These are phyloP conservation scores for Ceratitis capitata DNA, from an alignment of 1,140 invertebrate genomes.

Conservation along the genomic window DNA sequence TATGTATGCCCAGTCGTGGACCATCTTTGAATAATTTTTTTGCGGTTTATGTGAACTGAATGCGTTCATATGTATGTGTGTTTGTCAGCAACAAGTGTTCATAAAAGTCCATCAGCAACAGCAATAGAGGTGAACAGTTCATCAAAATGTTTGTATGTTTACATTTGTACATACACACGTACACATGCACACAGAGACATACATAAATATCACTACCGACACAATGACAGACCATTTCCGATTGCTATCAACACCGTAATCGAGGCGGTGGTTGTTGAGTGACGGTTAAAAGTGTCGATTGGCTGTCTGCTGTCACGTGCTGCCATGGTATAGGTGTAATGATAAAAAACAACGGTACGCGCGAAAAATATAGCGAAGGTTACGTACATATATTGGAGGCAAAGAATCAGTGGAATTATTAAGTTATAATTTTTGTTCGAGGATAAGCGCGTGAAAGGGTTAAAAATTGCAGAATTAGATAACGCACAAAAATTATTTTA, in stretches of 20 bases:
- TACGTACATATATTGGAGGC: neutral
- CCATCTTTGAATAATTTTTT: slow-evolving; percentile 17
- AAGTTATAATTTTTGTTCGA: neutral
- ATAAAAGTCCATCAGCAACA: neutral
- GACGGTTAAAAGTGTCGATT: slow-evolving; percentile 6
- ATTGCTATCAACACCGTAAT: slow-evolving; percentile 24
- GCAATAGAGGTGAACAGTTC: neutral
- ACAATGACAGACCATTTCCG: slow-evolving; percentile 26
- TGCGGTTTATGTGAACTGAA: neutral
- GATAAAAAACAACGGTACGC: neutral
- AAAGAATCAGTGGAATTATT: neutral
- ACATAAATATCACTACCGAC: neutral
- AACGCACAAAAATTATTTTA: no score
- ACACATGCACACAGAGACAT: neutral
- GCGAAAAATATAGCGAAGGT: neutral
- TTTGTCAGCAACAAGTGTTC: neutral
- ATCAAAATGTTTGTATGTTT: neutral
- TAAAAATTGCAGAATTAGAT: neutral
- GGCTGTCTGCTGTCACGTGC: slow-evolving; percentile 31
- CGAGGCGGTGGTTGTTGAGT: neutral
- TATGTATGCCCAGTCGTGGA: neutral
- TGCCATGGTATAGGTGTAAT: neutral
- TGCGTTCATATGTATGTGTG: no score
- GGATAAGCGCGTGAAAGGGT: neutral
- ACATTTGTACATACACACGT: neutral